Conservation (phyloP, 2,113 vertebrate genomes). For the Martes martes region DNA sequence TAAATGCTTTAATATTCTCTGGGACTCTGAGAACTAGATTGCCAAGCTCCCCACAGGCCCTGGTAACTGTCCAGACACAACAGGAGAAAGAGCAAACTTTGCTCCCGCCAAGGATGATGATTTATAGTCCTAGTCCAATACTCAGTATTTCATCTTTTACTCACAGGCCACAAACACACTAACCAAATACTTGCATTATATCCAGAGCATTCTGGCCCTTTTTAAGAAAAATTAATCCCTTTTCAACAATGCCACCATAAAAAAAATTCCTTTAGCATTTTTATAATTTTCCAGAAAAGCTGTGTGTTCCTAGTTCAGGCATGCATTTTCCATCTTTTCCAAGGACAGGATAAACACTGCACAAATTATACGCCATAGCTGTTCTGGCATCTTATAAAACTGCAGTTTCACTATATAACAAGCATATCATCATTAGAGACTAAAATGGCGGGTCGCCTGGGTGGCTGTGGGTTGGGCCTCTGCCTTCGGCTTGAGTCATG, state of each 20-base stretch:
- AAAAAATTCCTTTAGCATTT: slow-evolving; percentile 24
- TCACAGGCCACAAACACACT: not conserved
- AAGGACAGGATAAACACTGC: not conserved
- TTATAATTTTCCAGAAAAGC: not conserved
- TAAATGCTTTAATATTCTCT: not conserved
- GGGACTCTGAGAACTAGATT: not conserved
- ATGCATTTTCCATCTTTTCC: not conserved
- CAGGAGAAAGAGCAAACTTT: slow-evolving; percentile 1
- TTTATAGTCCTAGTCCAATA: not conserved
- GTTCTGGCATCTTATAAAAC: not conserved
- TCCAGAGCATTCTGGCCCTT: not conserved
- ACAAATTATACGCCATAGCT: slow-evolving; percentile 14
- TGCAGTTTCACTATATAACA: not conserved
- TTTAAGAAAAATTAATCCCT: not conserved
- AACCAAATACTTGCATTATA: slow-evolving; percentile 13
- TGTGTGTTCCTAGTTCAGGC: not conserved
- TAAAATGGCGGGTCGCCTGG: not conserved
- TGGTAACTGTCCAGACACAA: not conserved
- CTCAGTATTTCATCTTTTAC: not conserved
- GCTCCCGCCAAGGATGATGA: not conserved
- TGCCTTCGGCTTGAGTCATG: no score
- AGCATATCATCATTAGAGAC: not conserved
- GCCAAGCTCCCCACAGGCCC: not conserved
- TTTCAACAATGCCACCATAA: not conserved
- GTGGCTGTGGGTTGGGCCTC: no score